Percentiles rank a stretch among this genome's conserved stretches.
phyloP scores from a whole-genome alignment of 2,888 invertebrate species.

The Lutraria lutraria region DNA sequence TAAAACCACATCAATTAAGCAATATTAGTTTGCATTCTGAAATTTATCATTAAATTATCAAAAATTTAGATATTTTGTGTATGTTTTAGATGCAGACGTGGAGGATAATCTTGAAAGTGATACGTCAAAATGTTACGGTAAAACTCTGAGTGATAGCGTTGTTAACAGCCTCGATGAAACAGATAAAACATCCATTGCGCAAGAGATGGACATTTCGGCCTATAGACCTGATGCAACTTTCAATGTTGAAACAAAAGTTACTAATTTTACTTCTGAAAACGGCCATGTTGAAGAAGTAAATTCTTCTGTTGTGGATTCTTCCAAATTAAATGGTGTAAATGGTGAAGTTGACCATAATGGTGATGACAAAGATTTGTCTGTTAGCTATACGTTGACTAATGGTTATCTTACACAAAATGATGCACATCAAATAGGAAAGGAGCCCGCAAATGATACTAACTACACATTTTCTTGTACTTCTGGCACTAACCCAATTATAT shows the following conservation, averaged over 20 bases:
- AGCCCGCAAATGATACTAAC: slow-evolving; percentile 2
- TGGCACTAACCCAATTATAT: slow-evolving; percentile 10
- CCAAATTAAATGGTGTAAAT: slow-evolving; percentile 41
- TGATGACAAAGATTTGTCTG: slow-evolving; percentile 42
- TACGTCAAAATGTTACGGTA: slow-evolving; percentile 72
- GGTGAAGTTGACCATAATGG: slow-evolving; percentile 10
- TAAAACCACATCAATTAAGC: no score
- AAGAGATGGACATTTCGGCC: slow-evolving; percentile 29
- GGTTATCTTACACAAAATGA: slow-evolving; percentile 45
- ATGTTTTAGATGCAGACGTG: slow-evolving; percentile 85
- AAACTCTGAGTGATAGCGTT: slow-evolving; percentile 55
- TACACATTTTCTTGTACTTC: slow-evolving; percentile 34
- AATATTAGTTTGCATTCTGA: no score
- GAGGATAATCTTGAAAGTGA: slow-evolving; percentile 86
- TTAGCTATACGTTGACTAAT: slow-evolving; percentile 53
- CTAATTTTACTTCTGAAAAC: slow-evolving; percentile 26
- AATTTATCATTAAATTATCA: no score
- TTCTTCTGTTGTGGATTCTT: slow-evolving; percentile 24
- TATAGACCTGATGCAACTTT: slow-evolving; percentile 33
- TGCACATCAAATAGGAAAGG: background rate
- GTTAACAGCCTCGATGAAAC: slow-evolving; percentile 32
- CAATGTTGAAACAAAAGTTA: slow-evolving; percentile 40
- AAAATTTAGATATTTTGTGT: no score
- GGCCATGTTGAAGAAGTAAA: background rate
- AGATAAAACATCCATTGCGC: background rate